Percentiles rank a stretch among this genome's conserved stretches.
Evolutionary conservation across 2,888 invertebrate genomes (phyloP).

Genomic region (Luffia ferchaultella): DNA sequence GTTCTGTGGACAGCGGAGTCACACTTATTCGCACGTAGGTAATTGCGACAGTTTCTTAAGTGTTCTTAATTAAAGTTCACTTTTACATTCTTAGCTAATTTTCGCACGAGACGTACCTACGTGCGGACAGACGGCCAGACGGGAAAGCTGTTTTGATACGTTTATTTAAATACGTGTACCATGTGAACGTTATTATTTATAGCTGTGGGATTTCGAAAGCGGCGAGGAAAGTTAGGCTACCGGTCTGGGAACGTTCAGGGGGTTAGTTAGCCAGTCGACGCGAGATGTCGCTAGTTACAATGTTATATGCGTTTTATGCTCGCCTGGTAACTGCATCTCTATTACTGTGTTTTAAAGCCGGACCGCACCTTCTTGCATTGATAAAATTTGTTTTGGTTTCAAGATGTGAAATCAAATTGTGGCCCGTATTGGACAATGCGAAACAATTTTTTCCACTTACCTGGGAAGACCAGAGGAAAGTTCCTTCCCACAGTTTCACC

Average conservation of each 20-base stretch:
- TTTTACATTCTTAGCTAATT: background rate
- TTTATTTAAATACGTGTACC: conserved; percentile 30
- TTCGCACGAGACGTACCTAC: background rate
- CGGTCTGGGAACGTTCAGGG: conserved; percentile 11
- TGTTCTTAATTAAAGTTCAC: background rate
- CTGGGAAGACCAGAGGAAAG: no score
- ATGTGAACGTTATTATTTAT: conserved; percentile 49
- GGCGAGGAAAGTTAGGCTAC: conserved; percentile 26
- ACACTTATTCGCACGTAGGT: background rate
- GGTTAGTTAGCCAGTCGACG: background rate
- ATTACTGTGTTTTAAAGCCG: no score
- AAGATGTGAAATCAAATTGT: no score
- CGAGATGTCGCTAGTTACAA: background rate
- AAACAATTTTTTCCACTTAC: no score
- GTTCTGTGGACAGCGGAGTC: no score
- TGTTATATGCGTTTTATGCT: no score
- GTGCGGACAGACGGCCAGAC: no score
- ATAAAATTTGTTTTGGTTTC: no score
- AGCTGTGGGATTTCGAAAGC: conserved; percentile 33
- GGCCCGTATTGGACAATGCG: no score
- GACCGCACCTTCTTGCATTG: no score
- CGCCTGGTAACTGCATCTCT: no score
- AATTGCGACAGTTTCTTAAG: background rate
- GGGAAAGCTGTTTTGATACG: conserved; percentile 20
- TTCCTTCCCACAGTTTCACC: no score